Base-by-base conservation (phyloP, 1,140 invertebrate genomes). In the Plectrocnemia conspersa region DNA sequence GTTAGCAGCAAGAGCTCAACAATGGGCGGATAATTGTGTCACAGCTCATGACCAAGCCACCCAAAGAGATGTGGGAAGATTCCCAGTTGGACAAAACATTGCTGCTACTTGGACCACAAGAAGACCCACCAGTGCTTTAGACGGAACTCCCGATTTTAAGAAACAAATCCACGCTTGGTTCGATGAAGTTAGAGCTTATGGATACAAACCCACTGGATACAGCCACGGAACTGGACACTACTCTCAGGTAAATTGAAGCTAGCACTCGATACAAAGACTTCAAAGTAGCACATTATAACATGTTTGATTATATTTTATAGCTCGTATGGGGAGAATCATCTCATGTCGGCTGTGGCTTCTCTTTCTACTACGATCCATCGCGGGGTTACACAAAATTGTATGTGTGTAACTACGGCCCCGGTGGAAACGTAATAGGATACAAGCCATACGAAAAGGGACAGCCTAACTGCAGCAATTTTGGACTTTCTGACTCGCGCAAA, bases 341-440 rank as follows among this genome's bases (percentile, higher is more conserved):
- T 63, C 71, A 84, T 36, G 77, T 92, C 22, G 89, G 89, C 22
- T 92, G 88, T 67, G 88, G 88, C 15, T 92, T 83, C 65, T 79
- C 86, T 0, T 89, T 84, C 69, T 91, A 86, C 69, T 83, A 84
- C 59, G 84, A 88, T 55, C 75, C 77, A 1, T 55, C 72, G 2
- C 69, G 77, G 55, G 84, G 86, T 35, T 88, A 86, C 66, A 86
- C 83, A 50, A 90, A 90, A 70, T 78, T 89, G 47, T 91, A 89
- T 66, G 84, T 91, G 10, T 91, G 89, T 75, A 91, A 91, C 73
- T 91, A 91, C 65, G 88, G 88, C 49, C 86, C 88, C 7, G 84
- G 84, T 58, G 88, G 87, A 48, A 91, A 91, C 64, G 79, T 91
- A 25, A 76, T 86, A 42, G 86, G 86, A 41, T 79, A 77, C 57